Base-by-base conservation (phyloP, 2,113 vertebrate species). In the Vulpes lagopus region DNA sequence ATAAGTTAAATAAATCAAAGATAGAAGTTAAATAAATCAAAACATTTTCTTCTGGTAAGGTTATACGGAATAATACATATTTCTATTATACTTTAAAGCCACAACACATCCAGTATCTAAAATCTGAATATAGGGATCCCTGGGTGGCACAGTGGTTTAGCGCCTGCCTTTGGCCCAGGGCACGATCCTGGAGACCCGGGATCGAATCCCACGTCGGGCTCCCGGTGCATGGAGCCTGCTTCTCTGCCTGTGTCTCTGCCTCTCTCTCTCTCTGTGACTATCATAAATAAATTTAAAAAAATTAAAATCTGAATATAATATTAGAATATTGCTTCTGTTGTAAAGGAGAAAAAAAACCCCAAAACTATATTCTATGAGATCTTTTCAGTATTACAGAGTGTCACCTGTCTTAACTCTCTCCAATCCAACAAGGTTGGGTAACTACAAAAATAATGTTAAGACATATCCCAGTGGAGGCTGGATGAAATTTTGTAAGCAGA, bases 21-120 rank as follows among this genome's bases (percentile, higher is more conserved):
- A 92, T 30, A 43, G 38, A 82, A 91, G 51, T 82, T 95, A 94
- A 14, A 95, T 30, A 85, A 81, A 81, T 62, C 8, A 23, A 96
- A 86, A 74, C 8, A 30, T 32, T 91, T 94, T 89, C 73, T 84
- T 69, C 53, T 94, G 62, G 69, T 8, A 95, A 89, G 35, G 2
- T 85, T 55, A 97, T 82, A 5, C 5, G 80, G 38, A 91, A 57
- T 67, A 83, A 91, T 67, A 80, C 53, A 94, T 30, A 81, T 12
- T 71, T 65, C 11, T 69, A 78, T 84, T 89, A 38, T 35, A 78
- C 0, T 93, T 92, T 86, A 92, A 94, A 92, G 65, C 3, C 32
- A n/a, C 73, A 87, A 23, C 8, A 57, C 23, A 97, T 32, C 16
- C 20, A 59, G 11, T 51, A 59, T 35, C 38, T 95, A 82, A 74